A percentile compares a stretch with the other conserved stretches of the same genome.
Conservation (phyloP, 2,797 vertebrate species). For the Linurgus olivaceus region DNA sequence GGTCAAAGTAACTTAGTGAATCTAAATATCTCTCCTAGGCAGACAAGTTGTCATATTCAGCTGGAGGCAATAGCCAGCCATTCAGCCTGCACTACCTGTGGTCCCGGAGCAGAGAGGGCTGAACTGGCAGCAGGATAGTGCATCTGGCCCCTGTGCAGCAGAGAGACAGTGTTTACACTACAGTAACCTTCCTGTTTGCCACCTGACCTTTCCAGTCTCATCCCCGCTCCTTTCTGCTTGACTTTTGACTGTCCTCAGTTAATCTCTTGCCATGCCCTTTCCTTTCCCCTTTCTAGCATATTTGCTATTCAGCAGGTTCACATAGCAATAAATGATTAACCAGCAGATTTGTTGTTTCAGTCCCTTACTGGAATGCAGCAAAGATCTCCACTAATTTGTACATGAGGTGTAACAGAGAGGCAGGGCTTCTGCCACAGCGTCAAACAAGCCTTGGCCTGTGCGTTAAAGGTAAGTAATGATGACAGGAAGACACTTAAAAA, state of each 20-base stretch:
- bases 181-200: conserved; percentile 23
- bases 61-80: background rate
- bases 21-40: background rate
- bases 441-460: background rate
- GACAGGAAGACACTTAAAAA: background rate
- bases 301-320: conserved; percentile 64
- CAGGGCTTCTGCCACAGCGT: background rate
- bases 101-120: background rate
- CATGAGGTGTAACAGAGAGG: background rate
- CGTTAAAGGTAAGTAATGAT: background rate
- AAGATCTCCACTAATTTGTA: conserved; percentile 17
- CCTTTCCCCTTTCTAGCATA: conserved; percentile 46
- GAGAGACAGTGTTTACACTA: background rate
- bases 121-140: background rate
- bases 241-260: conserved; percentile 66
- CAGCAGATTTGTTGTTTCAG: conserved; percentile 13
- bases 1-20: background rate
- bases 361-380: conserved; percentile 2
- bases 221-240: background rate
- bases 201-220: conserved; percentile 28
- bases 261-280: conserved; percentile 57
- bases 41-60: background rate
- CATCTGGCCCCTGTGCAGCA: background rate
- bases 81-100: background rate
- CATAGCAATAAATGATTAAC: conserved; percentile 59